Base-by-base conservation (phyloP, 2,113 vertebrate species). In the Ciconia stormi region DNA sequence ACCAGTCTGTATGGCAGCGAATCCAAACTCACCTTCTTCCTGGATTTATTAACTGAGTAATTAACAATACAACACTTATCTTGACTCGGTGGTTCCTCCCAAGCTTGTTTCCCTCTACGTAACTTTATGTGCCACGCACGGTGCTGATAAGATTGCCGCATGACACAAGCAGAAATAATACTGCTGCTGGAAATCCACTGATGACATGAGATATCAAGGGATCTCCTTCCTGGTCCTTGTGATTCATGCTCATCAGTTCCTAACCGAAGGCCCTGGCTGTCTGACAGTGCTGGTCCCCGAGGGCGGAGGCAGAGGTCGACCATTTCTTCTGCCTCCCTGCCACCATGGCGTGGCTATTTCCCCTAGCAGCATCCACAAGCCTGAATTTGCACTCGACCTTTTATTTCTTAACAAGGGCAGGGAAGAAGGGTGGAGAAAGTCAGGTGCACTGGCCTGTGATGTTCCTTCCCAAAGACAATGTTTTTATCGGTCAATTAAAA, bases 41-140 rank as follows among this genome's bases (percentile, higher is more conserved):
- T 89, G 78, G 86, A 5, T 89, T 93, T 81, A 73, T 80, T 87
- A 62, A 49, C 78, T 3, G 29, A 50, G 40, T 58, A 66, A 93
- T 93, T 88, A 82, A 50, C 62, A 16, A 10, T 82, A 23, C 73
- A 66, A 11, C n/a, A 17, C 15, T 5, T 36, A 42, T 20, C 80
- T 69, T 82, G 62, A 38, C 49, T 62, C 52, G n/a, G 30, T 21
- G 1, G 2, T 49, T 80, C 73, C 46, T 79, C 61, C 80, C 17
- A 16, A 6, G n/a, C 42, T 82, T 46, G 9, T 71, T 90, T 72
- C 10, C 25, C 15, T 61, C 63, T 44, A 2, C 8, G 0, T 8
- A 27, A n/a, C 29, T 63, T 19, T 0, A 1, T 6, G 22, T 46
- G 50, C 46, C 4, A 0, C 42, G 62, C 36, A 0, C 1, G 2